A percentile compares a stretch with the other conserved stretches of the same genome.
Evolutionary conservation across 2,797 vertebrate species (phyloP).

Genomic region (Diplodus sargus): DNA sequence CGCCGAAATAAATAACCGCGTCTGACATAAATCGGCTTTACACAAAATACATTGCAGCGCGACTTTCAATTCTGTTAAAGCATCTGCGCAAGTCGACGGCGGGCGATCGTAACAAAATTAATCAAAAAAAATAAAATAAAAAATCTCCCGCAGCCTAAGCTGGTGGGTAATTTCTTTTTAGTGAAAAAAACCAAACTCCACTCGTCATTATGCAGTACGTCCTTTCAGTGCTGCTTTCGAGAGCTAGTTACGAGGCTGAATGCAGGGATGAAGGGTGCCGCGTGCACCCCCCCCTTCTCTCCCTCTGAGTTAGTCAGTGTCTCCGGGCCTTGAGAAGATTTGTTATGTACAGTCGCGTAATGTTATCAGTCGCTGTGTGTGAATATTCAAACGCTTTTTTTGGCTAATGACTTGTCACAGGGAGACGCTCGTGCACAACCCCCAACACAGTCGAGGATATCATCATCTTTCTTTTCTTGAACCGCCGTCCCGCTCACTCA

Average conservation of each 20-base stretch:
- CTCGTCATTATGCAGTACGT: slow-evolving; percentile 47
- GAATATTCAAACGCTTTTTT: slow-evolving; percentile 58
- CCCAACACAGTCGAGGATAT: slow-evolving; percentile 36
- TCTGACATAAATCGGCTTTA: slow-evolving; percentile 34
- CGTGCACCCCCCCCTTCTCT: neutral
- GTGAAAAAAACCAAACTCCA: slow-evolving; percentile 51
- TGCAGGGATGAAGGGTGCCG: slow-evolving; percentile 36
- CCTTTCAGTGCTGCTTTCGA: slow-evolving; percentile 59
- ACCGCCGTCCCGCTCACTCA: slow-evolving; percentile 24
- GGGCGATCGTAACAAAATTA: slow-evolving; percentile 68
- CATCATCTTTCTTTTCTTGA: slow-evolving; percentile 41
- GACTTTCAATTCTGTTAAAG: slow-evolving; percentile 64
- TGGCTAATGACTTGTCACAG: slow-evolving; percentile 70
- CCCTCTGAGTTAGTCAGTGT: slow-evolving; percentile 47
- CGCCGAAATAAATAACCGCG: slow-evolving; percentile 54
- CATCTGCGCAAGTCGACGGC: slow-evolving; percentile 43
- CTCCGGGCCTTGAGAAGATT: slow-evolving; percentile 51
- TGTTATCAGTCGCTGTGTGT: slow-evolving; percentile 44
- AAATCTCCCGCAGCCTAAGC: slow-evolving; percentile 57
- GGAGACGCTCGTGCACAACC: slow-evolving; percentile 30
- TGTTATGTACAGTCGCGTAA: slow-evolving; percentile 44
- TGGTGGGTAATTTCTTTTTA: slow-evolving; percentile 70
- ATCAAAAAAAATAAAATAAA: slow-evolving; percentile 40
- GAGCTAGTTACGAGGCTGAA: slow-evolving; percentile 45
- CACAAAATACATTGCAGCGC: slow-evolving; percentile 38